Percentiles rank a stretch among this genome's conserved stretches.
phyloP scores from a whole-genome alignment of 1,140 invertebrate species.

The Euwallacea similis region DNA sequence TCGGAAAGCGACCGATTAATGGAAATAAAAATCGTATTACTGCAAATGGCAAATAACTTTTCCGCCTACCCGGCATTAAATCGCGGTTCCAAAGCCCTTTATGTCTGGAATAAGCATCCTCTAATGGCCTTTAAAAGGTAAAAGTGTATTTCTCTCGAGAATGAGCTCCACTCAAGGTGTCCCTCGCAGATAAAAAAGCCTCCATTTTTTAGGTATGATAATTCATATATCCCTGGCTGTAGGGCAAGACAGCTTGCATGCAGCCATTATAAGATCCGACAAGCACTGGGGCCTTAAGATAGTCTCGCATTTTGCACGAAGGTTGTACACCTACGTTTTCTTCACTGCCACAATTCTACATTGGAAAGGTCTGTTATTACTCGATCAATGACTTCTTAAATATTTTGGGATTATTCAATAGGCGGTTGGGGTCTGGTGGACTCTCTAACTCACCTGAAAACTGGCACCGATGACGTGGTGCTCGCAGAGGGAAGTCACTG shows the following conservation, averaged over 20 bases:
- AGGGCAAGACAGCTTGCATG: slow-evolving; percentile 21
- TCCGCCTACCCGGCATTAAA: not conserved
- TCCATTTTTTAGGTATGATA: slow-evolving; percentile 13
- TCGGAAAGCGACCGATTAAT: too few species aligned
- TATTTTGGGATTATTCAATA: not conserved
- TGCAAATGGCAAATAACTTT: too few species aligned
- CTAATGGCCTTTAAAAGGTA: slow-evolving; percentile 14
- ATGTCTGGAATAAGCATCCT: slow-evolving; percentile 7
- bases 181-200: not conserved
- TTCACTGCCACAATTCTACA: slow-evolving; percentile 22
- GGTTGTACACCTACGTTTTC: slow-evolving; percentile 32
- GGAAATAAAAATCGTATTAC: too few species aligned
- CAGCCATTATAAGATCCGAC: slow-evolving; percentile 17
- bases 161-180: too few species aligned
- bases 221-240: slow-evolving; percentile 25
- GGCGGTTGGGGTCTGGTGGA: slow-evolving; percentile 30
- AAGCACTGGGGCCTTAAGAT: slow-evolving; percentile 30
- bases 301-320: slow-evolving; percentile 24
- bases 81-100: not conserved
- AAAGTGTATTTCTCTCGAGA: too few species aligned
- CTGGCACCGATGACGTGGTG: not conserved
- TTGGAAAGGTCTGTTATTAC: slow-evolving; percentile 25
- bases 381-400: not conserved
- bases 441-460: slow-evolving; percentile 13
- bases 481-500: slow-evolving; percentile 13